A percentile compares a stretch with the other conserved stretches of the same genome.
phyloP scores from a whole-genome alignment of 2,888 invertebrate species.

The Hyposoter dolosus region DNA sequence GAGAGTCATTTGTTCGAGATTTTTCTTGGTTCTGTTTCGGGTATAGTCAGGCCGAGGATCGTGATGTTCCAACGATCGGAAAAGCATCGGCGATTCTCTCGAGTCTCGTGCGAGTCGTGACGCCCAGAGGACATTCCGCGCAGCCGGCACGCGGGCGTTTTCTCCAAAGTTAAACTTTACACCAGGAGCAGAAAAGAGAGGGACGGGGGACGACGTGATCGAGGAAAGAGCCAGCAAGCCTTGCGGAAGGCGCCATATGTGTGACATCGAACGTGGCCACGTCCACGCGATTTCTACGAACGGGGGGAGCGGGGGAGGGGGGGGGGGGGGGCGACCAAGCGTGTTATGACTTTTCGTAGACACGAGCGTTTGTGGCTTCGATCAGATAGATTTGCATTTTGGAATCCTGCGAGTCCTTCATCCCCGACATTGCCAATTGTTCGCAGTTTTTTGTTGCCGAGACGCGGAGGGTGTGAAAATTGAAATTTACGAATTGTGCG shows the following conservation, averaged over 20 bases:
- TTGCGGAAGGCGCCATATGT: constrained; percentile 76
- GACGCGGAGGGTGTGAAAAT: background rate
- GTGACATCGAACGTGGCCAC: constrained; percentile 78
- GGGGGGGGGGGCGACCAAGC: too few species aligned
- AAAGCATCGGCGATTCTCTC: constrained; percentile 68
- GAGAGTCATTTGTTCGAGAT: constrained; percentile 46
- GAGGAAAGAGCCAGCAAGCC: constrained; percentile 57
- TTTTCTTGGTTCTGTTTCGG: constrained; percentile 24
- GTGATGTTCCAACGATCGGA: constrained; percentile 68
- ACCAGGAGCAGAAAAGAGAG: constrained; percentile 69
- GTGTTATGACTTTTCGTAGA: constrained; percentile 68
- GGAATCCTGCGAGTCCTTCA: constrained; percentile 6
- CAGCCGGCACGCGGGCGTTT: constrained; percentile 80
- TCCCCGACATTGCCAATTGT: background rate
- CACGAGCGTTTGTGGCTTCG: constrained; percentile 54
- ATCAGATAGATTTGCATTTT: constrained; percentile 6
- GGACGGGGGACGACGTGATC: constrained; percentile 19
- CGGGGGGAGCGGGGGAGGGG: too few species aligned
- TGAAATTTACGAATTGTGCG: background rate
- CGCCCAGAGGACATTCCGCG: constrained; percentile 79
- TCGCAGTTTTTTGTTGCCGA: too few species aligned
- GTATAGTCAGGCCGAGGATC: constrained; percentile 30
- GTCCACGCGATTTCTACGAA: constrained; percentile 54
- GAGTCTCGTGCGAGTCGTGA: constrained; percentile 38
- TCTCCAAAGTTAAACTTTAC: constrained; percentile 83